Evolutionary conservation across 2,797 vertebrate genomes (phyloP).

Genomic region (Sarcoramphus papa): DNA sequence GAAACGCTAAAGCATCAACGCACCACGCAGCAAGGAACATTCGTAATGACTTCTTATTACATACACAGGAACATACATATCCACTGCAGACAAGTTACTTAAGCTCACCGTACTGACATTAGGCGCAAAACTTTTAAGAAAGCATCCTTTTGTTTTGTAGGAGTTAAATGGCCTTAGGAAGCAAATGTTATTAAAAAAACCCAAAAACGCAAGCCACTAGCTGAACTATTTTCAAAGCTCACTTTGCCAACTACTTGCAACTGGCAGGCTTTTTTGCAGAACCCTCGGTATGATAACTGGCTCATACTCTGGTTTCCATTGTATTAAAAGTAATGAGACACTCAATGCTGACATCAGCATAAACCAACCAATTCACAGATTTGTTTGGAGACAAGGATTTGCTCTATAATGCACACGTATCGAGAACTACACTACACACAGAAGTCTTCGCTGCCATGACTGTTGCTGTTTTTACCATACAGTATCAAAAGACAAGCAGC

Average conservation of each 20-base stretch:
- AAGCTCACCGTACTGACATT: neutral
- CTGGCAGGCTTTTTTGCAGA: neutral
- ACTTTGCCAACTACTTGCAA: neutral
- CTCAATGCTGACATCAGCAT: neutral
- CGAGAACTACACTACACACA: neutral
- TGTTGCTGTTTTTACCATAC: neutral
- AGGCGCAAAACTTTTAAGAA: neutral
- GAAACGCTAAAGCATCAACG: neutral
- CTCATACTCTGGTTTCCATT: neutral
- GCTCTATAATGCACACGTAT: neutral
- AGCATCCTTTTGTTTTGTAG: neutral
- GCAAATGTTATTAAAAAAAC: neutral
- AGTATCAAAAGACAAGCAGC: neutral
- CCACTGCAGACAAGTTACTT: neutral
- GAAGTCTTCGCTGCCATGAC: neutral
- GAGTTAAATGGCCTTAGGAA: neutral
- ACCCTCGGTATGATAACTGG: neutral
- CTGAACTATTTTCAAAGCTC: neutral
- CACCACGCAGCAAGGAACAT: neutral
- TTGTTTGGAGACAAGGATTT: neutral
- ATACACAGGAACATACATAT: accelerated
- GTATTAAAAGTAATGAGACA: neutral
- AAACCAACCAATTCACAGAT: neutral
- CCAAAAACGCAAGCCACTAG: neutral
- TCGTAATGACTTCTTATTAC: too few relatives aligned